Evolutionary conservation across 2,113 vertebrate genomes (phyloP).

Genomic region (Thinocorus orbignyianus): DNA sequence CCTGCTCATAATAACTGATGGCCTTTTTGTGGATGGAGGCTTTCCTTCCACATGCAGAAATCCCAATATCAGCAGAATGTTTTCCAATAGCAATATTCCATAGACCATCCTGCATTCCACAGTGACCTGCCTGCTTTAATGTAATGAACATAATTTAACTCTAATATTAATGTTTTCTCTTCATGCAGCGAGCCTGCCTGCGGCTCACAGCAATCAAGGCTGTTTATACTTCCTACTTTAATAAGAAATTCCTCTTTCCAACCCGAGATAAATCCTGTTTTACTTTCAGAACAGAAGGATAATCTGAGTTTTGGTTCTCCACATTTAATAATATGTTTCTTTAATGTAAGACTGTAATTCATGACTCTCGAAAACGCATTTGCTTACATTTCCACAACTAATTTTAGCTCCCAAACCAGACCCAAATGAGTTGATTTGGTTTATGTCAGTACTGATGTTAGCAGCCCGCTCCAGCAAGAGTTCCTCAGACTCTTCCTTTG

Average conservation of each 20-base stretch:
- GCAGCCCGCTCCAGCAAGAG: background rate
- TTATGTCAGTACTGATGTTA: background rate
- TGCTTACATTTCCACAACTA: background rate
- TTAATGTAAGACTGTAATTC: background rate
- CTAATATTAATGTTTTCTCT: background rate
- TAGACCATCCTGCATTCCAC: background rate
- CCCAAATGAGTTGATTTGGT: background rate
- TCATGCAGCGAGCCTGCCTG: background rate
- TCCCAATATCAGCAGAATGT: background rate
- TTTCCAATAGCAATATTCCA: background rate
- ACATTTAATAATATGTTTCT: background rate
- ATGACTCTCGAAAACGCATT: background rate
- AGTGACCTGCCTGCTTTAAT: background rate
- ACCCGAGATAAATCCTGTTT: background rate
- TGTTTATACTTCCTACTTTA: background rate
- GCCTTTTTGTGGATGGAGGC: background rate
- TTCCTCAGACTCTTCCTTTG: background rate
- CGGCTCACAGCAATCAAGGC: background rate
- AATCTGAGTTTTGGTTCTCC: background rate
- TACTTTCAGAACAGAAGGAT: background rate
- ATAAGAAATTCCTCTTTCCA: background rate
- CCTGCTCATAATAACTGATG: background rate
- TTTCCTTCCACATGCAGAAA: background rate
- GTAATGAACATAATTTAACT: background rate
- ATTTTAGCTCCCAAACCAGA: background rate